Evolutionary conservation across 2,113 vertebrate genomes (phyloP), one percentile per base, ranked within the genome.

Genomic region (Erinaceus europaeus): DNA sequence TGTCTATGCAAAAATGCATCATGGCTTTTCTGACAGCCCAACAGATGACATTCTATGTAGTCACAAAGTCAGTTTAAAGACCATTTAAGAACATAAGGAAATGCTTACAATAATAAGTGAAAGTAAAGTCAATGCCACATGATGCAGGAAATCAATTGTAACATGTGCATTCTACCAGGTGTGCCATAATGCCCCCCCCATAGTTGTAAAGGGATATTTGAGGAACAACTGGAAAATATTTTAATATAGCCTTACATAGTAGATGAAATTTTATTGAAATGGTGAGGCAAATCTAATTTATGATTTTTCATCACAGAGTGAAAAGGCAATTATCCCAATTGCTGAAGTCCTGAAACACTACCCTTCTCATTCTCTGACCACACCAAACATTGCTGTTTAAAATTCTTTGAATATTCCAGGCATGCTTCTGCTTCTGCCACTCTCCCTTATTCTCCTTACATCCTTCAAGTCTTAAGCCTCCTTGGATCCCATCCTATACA

Each of bases 211-310:
- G 23, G 17, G 23, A 64, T 4, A 59, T 48, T 79, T 59, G 1
- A 38, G 36, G 42, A 34, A 78, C 4, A 86, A 72, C 21, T 64
- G 10, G 36, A n/a, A 8, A 85, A 79, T 29, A 90, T 78, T 2
- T 83, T 23, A 86, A 87, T 62, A 85, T 44, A 68, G 64, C 13
- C 48, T 67, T 90, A 12, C 89, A 52, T 71, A 90, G 46, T 44
- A 55, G 20, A 86, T 75, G n/a, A n/a, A n/a, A n/a, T n/a, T n/a
- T n/a, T n/a, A n/a, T n/a, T n/a, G n/a, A n/a, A n/a, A n/a, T n/a
- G n/a, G n/a, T n/a, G n/a, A n/a, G n/a, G n/a, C n/a, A n/a, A n/a
- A n/a, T n/a, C n/a, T n/a, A n/a, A n/a, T n/a, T n/a, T n/a, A n/a
- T 8, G 29, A 59, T 13, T 79, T 86, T 42, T 50, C 23, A 80